These are phyloP conservation scores for Troglohyphantes excavatus DNA, from an alignment of 2,888 invertebrate species.

Conservation along the genomic window DNA sequence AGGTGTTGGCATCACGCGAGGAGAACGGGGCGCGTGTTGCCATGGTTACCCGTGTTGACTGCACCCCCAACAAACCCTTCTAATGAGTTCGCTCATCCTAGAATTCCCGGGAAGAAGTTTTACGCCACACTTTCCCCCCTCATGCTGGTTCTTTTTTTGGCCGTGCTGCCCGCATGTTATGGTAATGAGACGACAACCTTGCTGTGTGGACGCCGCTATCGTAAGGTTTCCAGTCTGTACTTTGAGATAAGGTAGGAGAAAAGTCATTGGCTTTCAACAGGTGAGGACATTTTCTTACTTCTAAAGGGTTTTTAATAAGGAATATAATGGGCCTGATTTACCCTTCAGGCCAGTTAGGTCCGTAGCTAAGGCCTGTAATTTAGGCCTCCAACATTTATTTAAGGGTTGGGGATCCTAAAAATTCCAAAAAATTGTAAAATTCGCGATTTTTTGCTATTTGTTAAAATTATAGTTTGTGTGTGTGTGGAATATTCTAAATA, in stretches of 20 bases:
- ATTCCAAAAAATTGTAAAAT: too few species aligned
- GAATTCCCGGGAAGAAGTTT: background rate
- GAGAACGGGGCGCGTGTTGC: background rate
- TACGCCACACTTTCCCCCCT: background rate
- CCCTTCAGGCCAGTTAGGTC: too few species aligned
- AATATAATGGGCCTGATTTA: too few species aligned
- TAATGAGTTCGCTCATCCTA: constrained; percentile 3
- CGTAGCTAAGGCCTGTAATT: too few species aligned
- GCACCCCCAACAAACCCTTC: constrained; percentile 9
- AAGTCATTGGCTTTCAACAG: background rate
- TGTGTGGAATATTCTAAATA: too few species aligned
- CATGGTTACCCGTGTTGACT: background rate
- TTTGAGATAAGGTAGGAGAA: background rate
- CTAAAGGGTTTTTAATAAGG: too few species aligned
- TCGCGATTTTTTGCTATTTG: too few species aligned
- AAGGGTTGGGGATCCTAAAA: too few species aligned
- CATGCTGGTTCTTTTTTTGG: background rate
- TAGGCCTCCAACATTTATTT: too few species aligned
- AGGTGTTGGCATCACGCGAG: constrained; percentile 6
- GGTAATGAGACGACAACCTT: background rate
- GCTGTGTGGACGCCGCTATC: background rate
- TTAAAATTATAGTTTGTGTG: too few species aligned
- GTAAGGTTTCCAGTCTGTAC: background rate
- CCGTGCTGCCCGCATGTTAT: background rate
- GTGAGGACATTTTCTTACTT: background rate